phyloP scores from a whole-genome alignment of 2,888 invertebrate species.

The Platerodrilus igneus region DNA sequence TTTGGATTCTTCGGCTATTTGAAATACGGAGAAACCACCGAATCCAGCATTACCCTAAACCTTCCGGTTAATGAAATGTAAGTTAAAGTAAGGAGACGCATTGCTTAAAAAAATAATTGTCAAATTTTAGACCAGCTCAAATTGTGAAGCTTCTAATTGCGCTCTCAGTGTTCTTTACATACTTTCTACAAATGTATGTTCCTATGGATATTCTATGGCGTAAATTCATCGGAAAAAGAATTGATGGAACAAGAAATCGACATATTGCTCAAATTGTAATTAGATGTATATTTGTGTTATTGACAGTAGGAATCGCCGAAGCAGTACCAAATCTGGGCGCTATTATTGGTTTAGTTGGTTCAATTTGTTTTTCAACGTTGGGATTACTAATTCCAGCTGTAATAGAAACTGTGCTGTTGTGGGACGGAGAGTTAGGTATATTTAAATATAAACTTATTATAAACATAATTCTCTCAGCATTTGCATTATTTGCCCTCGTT shows the following conservation, averaged over 20 bases:
- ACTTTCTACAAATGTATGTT: slow-evolving; percentile 90
- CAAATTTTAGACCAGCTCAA: slow-evolving; percentile 60
- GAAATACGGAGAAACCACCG: slow-evolving; percentile 69
- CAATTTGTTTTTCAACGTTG: slow-evolving; percentile 60
- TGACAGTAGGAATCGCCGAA: slow-evolving; percentile 67
- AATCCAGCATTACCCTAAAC: slow-evolving; percentile 79
- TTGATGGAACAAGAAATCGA: slow-evolving; percentile 50
- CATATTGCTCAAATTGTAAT: slow-evolving; percentile 53
- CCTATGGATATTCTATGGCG: slow-evolving; percentile 90
- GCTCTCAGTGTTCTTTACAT: slow-evolving; percentile 85
- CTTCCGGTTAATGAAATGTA: slow-evolving; percentile 65
- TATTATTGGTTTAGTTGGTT: slow-evolving; percentile 84
- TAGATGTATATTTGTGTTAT: slow-evolving; percentile 51
- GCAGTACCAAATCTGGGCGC: slow-evolving; percentile 78
- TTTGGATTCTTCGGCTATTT: slow-evolving; percentile 91
- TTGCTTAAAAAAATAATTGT: neutral
- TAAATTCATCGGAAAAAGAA: slow-evolving; percentile 53
- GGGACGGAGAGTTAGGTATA: slow-evolving; percentile 62
- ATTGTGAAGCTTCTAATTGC: slow-evolving; percentile 81
- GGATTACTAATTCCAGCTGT: slow-evolving; percentile 72
- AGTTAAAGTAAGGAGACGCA: slow-evolving; percentile 39
- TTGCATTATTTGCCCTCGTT: slow-evolving; percentile 63
- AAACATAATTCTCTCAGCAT: slow-evolving; percentile 56
- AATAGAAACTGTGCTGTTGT: slow-evolving; percentile 65
- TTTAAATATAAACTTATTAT: slow-evolving; percentile 65